These are phyloP conservation scores for Lydus trimaculatus DNA, from an alignment of 2,888 invertebrate genomes.

Conservation along the genomic window DNA sequence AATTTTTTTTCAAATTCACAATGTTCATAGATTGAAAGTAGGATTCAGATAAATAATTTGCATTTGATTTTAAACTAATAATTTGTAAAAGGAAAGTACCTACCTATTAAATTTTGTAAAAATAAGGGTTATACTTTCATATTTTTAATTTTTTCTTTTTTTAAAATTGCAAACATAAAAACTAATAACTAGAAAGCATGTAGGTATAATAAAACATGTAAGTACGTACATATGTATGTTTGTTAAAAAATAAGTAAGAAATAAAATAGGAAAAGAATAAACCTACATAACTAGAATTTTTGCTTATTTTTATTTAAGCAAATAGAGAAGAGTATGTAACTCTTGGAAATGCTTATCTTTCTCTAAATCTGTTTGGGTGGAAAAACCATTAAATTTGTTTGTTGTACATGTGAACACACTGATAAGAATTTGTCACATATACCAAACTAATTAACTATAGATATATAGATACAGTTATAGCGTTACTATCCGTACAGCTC, in stretches of 20 bases:
- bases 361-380: not conserved
- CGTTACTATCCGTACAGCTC: too few species aligned
- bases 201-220: not conserved
- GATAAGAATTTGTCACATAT: not conserved
- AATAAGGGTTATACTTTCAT: conserved; percentile 5
- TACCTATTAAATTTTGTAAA: conserved; percentile 1
- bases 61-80: conserved; percentile 6
- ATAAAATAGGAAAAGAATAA: not conserved
- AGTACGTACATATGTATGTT: too few species aligned
- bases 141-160: not conserved
- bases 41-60: not conserved
- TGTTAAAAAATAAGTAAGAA: not conserved
- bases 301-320: not conserved
- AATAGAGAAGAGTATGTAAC: not conserved
- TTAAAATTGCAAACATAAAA: conserved; percentile 3
- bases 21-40: not conserved
- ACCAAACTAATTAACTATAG: not conserved
- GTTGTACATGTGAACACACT: not conserved
- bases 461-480: too few species aligned
- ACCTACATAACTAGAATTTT: not conserved
- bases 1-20: not conserved
- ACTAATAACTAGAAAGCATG: conserved; percentile 6
- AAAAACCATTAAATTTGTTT: not conserved
- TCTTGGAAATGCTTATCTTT: not conserved
- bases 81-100: conserved; percentile 6